These are phyloP conservation scores for Coccyzus lansbergi DNA, from an alignment of 2,797 vertebrate genomes.

Conservation along the genomic window DNA sequence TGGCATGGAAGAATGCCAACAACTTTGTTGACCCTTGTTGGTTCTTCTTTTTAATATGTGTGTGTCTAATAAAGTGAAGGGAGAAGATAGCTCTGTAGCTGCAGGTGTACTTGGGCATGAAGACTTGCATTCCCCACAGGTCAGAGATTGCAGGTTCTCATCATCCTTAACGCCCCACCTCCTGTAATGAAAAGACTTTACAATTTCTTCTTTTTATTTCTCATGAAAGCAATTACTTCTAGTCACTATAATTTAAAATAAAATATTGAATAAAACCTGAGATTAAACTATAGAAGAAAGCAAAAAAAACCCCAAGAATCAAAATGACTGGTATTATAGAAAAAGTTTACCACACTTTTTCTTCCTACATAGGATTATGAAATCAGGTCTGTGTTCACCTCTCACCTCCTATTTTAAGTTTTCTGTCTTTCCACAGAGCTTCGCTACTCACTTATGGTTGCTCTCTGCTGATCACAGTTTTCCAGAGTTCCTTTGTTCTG, in stretches of 20 bases:
- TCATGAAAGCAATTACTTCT: background rate
- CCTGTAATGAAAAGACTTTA: background rate
- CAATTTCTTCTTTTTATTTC: background rate
- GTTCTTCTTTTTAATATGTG: background rate
- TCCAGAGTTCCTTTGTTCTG: conserved; percentile 8
- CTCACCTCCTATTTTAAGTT: background rate
- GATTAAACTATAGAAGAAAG: background rate
- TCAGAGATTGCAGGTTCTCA: background rate
- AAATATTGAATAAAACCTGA: background rate
- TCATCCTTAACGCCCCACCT: accelerated
- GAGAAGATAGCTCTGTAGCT: background rate
- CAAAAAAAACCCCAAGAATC: background rate
- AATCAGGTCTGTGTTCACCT: conserved; percentile 3
- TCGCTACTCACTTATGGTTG: background rate
- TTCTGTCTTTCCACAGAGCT: conserved; percentile 10
- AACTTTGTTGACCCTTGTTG: background rate
- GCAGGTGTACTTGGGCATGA: background rate
- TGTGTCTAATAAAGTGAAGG: background rate
- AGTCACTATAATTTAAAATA: background rate
- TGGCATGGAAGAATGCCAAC: background rate
- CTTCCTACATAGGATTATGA: background rate
- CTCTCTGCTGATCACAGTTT: conserved; percentile 16
- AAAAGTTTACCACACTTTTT: background rate
- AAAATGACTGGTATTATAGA: background rate
- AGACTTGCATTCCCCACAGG: background rate